Conservation (phyloP, 37 sponge, comb jelly and placozoan genomes). For the Diacarnus erythraeanus region DNA sequence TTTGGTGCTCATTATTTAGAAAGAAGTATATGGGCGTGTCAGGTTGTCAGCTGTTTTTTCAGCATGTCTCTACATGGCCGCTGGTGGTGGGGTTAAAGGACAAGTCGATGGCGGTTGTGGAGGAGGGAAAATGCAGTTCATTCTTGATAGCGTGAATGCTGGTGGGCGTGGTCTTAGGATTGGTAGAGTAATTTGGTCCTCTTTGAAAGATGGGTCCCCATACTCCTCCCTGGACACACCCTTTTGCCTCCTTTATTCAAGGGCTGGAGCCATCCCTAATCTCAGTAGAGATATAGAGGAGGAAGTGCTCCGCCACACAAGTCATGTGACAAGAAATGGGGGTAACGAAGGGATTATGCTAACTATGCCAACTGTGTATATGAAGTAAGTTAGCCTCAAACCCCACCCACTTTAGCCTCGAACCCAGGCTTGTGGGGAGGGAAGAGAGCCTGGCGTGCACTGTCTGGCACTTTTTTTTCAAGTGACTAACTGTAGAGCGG, state of each 20-base stretch:
- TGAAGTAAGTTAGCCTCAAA: conserved; percentile 6
- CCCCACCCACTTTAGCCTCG: too few species aligned
- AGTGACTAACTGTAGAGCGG: too few species aligned
- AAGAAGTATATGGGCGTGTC: too few species aligned
- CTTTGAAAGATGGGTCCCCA: not conserved
- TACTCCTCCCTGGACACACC: conserved; percentile 64
- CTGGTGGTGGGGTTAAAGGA: not conserved
- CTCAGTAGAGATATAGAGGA: conserved; percentile 64
- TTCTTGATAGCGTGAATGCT: conserved; percentile 30
- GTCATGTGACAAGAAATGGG: not conserved
- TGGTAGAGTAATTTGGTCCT: conserved; percentile 33
- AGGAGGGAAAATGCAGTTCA: conserved; percentile 27
- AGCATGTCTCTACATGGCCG: too few species aligned
- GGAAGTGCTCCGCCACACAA: conserved; percentile 10
- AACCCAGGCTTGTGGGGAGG: too few species aligned
- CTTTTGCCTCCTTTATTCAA: conserved; percentile 58
- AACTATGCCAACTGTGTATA: not conserved
- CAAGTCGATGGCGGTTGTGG: not conserved
- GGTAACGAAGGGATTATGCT: not conserved
- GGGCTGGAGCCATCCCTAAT: conserved; percentile 75
- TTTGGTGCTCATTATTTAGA: too few species aligned
- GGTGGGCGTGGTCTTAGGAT: conserved; percentile 37
- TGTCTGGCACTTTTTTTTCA: too few species aligned
- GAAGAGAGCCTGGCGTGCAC: too few species aligned
- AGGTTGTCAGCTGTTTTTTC: not conserved